Evolutionary conservation across 1,140 invertebrate genomes (phyloP).

Genomic region (Drosophila athabasca): DNA sequence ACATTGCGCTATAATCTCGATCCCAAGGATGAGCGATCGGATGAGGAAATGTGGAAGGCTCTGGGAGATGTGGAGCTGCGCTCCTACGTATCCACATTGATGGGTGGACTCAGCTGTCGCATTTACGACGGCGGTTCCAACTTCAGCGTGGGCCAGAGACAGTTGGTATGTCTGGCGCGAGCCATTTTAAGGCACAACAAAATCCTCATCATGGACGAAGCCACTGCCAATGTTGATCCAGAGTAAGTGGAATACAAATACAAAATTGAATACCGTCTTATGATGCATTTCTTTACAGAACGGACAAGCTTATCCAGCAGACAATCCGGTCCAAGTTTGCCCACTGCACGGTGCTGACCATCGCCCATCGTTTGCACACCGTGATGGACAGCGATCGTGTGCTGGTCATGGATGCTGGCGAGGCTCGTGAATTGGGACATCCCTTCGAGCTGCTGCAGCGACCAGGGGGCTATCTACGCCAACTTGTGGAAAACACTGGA

Average conservation of each 20-base stretch:
- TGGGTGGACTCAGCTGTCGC: slow-evolving; percentile 86
- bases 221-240: slow-evolving; percentile 89
- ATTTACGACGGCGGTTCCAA: slow-evolving; percentile 88
- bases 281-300: slow-evolving; percentile 84
- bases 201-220: slow-evolving; percentile 91
- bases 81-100: slow-evolving; percentile 85
- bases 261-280: slow-evolving; percentile 7
- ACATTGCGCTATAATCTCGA: slow-evolving; percentile 91
- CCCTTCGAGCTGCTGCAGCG: slow-evolving; percentile 87
- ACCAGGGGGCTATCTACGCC: slow-evolving; percentile 84
- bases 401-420: slow-evolving; percentile 89
- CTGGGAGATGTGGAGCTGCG: slow-evolving; percentile 92
- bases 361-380: slow-evolving; percentile 92
- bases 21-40: slow-evolving; percentile 89
- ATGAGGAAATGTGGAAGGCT: slow-evolving; percentile 92
- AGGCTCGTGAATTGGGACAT: slow-evolving; percentile 88
- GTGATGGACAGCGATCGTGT: slow-evolving; percentile 92
- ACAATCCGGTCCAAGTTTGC: slow-evolving; percentile 89
- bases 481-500: slow-evolving; percentile 86
- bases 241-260: slow-evolving; percentile 84
- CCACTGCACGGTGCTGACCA: slow-evolving; percentile 91
- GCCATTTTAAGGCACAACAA: slow-evolving; percentile 90
- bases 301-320: slow-evolving; percentile 88
- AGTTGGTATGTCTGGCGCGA: slow-evolving; percentile 91
- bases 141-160: slow-evolving; percentile 91